These are phyloP conservation scores for Anorthoa munda DNA, from an alignment of 2,888 invertebrate species.

Conservation along the genomic window DNA sequence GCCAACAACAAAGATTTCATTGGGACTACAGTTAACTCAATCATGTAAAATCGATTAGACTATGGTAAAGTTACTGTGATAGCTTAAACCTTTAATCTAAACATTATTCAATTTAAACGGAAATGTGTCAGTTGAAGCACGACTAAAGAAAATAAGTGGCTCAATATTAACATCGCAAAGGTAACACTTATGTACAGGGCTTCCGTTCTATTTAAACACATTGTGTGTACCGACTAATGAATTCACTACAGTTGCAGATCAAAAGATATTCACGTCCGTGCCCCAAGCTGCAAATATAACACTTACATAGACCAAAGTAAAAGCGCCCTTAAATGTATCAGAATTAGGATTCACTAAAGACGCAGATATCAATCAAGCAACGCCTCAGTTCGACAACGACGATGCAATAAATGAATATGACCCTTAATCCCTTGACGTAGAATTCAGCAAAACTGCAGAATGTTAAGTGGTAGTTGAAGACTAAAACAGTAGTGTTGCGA, in stretches of 20 bases:
- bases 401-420: conserved; percentile 27
- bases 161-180: conserved; percentile 71
- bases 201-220: conserved; percentile 90
- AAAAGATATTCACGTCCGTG: conserved; percentile 86
- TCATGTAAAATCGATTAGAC: conserved; percentile 42
- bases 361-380: conserved; percentile 40
- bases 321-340: conserved; percentile 62
- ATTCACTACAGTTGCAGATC: conserved; percentile 87
- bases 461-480: conserved; percentile 1
- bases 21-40: conserved; percentile 42
- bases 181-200: conserved; percentile 81
- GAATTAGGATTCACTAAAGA: conserved; percentile 55
- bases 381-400: conserved; percentile 16
- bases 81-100: conserved; percentile 37
- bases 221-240: conserved; percentile 83
- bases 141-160: conserved; percentile 64
- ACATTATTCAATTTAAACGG: conserved; percentile 55
- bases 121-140: conserved; percentile 63
- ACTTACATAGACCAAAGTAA: conserved; percentile 52
- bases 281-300: conserved; percentile 61
- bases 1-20: conserved; percentile 13
- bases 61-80: conserved; percentile 32
- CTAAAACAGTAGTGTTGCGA: conserved; percentile 55
- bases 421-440: conserved; percentile 40
- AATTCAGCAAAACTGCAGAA: conserved; percentile 30